Conservation (phyloP, 37 sponge, comb jelly and placozoan genomes). For the Dysidea cf. avara region DNA sequence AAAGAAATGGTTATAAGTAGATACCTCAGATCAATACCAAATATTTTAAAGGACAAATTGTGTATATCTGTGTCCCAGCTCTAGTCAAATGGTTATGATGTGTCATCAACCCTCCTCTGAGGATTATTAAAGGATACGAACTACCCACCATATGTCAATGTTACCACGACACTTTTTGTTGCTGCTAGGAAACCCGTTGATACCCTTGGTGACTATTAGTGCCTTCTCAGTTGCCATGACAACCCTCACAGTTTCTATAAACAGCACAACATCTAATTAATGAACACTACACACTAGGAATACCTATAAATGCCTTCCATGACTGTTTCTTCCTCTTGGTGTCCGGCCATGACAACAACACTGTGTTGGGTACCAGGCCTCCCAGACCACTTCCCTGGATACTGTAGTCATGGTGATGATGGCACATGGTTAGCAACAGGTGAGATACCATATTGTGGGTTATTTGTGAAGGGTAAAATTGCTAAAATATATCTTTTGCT, state of each 20-base stretch:
- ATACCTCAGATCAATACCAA: too few relatives aligned
- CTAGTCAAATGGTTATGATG: too few relatives aligned
- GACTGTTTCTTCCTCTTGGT: slow-evolving; percentile 81
- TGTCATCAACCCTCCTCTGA: too few relatives aligned
- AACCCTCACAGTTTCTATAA: slow-evolving; percentile 69
- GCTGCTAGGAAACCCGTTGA: slow-evolving; percentile 91
- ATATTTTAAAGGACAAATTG: too few relatives aligned
- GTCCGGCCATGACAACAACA: slow-evolving; percentile 93
- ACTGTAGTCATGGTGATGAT: slow-evolving; percentile 26
- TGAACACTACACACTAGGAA: background rate
- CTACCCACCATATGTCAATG: slow-evolving; percentile 99
- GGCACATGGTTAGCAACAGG: background rate
- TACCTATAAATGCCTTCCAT: slow-evolving; percentile 76
- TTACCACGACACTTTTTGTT: slow-evolving; percentile 67
- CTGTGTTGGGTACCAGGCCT: slow-evolving; percentile 91
- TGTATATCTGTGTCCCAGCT: too few relatives aligned
- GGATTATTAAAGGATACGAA: slow-evolving; percentile 53
- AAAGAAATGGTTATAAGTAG: background rate
- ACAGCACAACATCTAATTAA: too few relatives aligned
- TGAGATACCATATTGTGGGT: too few relatives aligned
- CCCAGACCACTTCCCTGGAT: slow-evolving; percentile 94
- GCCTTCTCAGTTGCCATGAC: slow-evolving; percentile 71
- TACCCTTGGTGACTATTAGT: slow-evolving; percentile 82
- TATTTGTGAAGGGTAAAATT: too few relatives aligned
- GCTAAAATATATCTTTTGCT: too few relatives aligned